phyloP scores from a whole-genome alignment of 2,797 vertebrate genomes.

The Leptodactylus fallax region DNA sequence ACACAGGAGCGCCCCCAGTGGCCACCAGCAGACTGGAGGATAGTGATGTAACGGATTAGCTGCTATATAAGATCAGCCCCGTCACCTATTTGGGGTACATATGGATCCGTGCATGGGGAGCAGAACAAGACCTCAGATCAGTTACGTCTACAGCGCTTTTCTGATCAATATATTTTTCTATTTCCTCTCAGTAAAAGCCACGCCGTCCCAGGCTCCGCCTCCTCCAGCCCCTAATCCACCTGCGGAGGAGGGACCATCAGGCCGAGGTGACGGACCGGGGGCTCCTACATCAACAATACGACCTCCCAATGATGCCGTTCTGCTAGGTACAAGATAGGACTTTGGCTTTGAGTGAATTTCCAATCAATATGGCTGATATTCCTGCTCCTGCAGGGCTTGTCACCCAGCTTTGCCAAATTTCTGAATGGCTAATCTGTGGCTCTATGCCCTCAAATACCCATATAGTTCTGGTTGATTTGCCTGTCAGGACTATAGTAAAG shows the following conservation, averaged over 20 bases:
- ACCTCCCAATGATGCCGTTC: slow-evolving; percentile 73
- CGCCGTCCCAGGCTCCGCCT: neutral
- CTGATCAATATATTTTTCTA: neutral
- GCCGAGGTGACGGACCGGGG: slow-evolving; percentile 70
- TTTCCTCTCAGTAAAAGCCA: slow-evolving; percentile 17
- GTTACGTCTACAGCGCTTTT: too few species aligned
- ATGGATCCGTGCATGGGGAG: too few species aligned
- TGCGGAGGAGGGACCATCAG: neutral
- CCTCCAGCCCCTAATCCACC: slow-evolving; percentile 29
- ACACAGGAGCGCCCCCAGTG: too few species aligned
- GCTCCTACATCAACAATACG: slow-evolving; percentile 65
- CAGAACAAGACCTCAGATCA: too few species aligned
- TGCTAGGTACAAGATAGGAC: slow-evolving; percentile 75
- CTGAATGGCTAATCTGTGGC: neutral
- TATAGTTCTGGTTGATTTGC: too few species aligned
- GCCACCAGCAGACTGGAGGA: too few species aligned
- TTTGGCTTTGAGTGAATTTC: neutral
- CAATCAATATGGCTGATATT: neutral
- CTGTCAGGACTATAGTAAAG: too few species aligned
- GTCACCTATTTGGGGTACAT: too few species aligned
- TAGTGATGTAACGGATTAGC: too few species aligned
- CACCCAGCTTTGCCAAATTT: neutral
- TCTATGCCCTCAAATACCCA: too few species aligned
- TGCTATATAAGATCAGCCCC: too few species aligned
- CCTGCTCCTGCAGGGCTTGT: neutral